Conservation (phyloP, 2,113 vertebrate genomes). For the Saguinus imperator region DNA sequence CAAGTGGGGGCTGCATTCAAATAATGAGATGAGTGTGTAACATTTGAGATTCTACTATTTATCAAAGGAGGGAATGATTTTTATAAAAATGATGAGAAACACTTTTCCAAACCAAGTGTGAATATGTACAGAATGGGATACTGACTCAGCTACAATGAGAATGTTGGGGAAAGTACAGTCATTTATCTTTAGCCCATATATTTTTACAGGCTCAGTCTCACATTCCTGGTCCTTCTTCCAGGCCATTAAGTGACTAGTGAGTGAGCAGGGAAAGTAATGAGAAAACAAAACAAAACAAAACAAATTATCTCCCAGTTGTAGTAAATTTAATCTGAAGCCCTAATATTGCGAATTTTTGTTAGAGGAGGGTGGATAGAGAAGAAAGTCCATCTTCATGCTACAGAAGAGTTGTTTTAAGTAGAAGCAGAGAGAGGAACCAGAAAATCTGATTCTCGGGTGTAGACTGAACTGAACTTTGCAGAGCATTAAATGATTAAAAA, state of each 20-base stretch:
- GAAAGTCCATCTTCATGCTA: neutral
- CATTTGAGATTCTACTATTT: slow-evolving; percentile 20
- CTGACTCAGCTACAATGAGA: neutral
- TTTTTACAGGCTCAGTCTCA: neutral
- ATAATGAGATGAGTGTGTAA: neutral
- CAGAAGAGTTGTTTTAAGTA: neutral
- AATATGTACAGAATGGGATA: neutral
- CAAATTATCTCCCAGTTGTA: neutral
- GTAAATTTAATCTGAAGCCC: slow-evolving; percentile 38
- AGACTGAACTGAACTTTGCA: neutral
- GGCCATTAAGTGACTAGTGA: neutral
- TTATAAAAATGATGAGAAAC: neutral
- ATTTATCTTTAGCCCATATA: neutral
- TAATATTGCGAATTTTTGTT: neutral
- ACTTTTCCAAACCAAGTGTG: slow-evolving; percentile 6
- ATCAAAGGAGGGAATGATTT: neutral
- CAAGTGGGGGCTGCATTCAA: neutral
- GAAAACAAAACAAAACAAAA: neutral
- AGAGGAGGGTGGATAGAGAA: neutral
- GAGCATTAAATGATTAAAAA: slow-evolving; percentile 17
- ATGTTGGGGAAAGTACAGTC: neutral
- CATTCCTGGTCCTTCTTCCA: neutral
- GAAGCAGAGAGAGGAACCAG: neutral
- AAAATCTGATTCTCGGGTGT: neutral
- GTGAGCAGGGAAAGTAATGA: neutral